A percentile compares a stretch with the other conserved stretches of the same genome.
These are phyloP conservation scores for Acrocephalus scirpaceus DNA, from an alignment of 2,797 vertebrate species.

Conservation along the genomic window DNA sequence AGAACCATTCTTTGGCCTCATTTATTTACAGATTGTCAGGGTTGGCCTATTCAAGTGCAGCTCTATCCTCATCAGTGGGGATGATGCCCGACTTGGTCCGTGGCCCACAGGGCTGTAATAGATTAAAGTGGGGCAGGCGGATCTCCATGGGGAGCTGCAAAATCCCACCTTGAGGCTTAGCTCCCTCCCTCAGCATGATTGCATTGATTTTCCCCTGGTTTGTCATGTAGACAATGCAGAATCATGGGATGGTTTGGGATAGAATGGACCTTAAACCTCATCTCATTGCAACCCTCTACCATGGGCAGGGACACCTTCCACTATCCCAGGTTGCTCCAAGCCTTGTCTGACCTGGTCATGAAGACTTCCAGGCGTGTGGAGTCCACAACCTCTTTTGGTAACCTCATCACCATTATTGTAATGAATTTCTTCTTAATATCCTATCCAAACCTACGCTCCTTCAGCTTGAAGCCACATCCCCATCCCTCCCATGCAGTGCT, in stretches of 20 bases:
- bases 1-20: background rate
- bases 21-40: background rate
- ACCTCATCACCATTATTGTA: background rate
- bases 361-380: background rate
- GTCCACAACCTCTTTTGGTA: background rate
- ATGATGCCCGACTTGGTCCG: background rate
- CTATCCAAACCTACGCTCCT: background rate
- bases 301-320: background rate
- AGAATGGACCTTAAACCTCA: background rate
- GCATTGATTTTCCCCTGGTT: rapidly evolving
- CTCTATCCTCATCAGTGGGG: rapidly evolving
- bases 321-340: background rate
- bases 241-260: background rate
- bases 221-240: rapidly evolving
- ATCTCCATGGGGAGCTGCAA: background rate
- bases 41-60: background rate
- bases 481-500: rapidly evolving
- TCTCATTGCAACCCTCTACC: background rate
- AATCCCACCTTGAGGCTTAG: rapidly evolving
- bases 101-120: rapidly evolving
- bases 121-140: background rate
- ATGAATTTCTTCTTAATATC: background rate
- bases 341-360: background rate
- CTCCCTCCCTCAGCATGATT: rapidly evolving
- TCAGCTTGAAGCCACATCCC: background rate